Conservation (phyloP, 2,797 vertebrate species). For the Leucoraja ocellata region DNA sequence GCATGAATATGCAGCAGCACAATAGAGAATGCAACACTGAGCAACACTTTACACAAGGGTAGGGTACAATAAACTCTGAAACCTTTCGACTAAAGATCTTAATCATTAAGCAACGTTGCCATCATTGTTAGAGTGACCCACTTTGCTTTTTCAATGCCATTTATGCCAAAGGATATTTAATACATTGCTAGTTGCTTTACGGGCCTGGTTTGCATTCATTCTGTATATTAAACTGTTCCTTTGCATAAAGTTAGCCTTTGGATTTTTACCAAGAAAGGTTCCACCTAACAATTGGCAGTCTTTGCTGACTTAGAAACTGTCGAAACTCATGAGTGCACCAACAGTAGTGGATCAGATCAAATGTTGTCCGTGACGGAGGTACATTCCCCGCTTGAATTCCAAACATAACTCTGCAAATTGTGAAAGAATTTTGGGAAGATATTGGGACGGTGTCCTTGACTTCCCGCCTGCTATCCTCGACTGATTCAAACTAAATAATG, state of each 20-base stretch:
- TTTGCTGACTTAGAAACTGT: background rate
- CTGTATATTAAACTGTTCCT: background rate
- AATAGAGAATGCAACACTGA: no score
- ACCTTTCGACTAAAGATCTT: no score
- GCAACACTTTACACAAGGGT: no score
- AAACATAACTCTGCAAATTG: background rate
- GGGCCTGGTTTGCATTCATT: background rate
- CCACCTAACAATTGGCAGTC: background rate
- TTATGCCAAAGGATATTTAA: no score
- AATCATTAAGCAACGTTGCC: no score
- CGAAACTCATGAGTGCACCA: background rate
- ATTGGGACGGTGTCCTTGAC: background rate
- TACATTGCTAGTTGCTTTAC: background rate
- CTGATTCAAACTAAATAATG: constrained; percentile 3
- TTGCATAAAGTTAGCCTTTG: background rate
- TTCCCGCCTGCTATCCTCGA: background rate
- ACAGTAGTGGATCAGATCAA: background rate
- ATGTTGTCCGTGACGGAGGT: background rate
- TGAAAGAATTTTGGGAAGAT: background rate
- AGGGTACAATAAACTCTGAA: no score
- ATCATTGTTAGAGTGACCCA: no score
- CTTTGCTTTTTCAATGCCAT: no score
- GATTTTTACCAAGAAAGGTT: background rate
- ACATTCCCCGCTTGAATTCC: background rate
- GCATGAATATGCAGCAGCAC: no score